Conservation (phyloP, 2,113 vertebrate genomes). For the Scatophagus argus region DNA sequence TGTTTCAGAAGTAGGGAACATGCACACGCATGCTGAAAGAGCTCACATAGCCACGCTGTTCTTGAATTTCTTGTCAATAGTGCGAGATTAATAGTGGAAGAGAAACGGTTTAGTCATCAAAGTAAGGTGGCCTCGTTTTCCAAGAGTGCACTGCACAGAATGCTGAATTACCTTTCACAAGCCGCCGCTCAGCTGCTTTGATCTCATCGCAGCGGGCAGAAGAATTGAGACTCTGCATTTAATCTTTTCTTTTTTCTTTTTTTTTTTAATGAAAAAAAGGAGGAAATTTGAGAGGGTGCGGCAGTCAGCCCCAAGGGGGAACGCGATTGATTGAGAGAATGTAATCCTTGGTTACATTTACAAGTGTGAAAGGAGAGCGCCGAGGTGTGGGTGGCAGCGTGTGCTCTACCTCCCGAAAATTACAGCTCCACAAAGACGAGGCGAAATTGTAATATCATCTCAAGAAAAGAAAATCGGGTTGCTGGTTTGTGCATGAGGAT, state of each 20-base stretch:
- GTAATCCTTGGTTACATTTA: constrained; percentile 50
- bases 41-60: constrained; percentile 32
- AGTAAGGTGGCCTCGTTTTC: constrained; percentile 60
- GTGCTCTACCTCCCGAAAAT: neutral
- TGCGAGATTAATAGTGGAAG: constrained; percentile 54
- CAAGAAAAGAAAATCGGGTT: neutral
- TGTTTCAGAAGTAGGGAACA: constrained; percentile 15
- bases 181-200: constrained; percentile 58
- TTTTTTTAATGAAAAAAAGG: constrained; percentile 37
- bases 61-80: constrained; percentile 56
- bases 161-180: constrained; percentile 56
- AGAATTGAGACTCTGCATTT: constrained; percentile 49
- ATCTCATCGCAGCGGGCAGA: constrained; percentile 62
- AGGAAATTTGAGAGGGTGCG: constrained; percentile 39
- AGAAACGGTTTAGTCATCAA: constrained; percentile 71
- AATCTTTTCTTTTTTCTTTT: constrained; percentile 52
- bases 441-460: neutral
- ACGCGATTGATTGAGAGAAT: constrained; percentile 39
- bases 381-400: neutral
- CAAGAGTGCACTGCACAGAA: constrained; percentile 32
- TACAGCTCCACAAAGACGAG: neutral
- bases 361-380: constrained; percentile 26
- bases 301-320: constrained; percentile 23
- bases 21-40: constrained; percentile 16
- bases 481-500: neutral